Conservation (phyloP, 2,113 vertebrate genomes). For the Hirundichthys speculiger region DNA sequence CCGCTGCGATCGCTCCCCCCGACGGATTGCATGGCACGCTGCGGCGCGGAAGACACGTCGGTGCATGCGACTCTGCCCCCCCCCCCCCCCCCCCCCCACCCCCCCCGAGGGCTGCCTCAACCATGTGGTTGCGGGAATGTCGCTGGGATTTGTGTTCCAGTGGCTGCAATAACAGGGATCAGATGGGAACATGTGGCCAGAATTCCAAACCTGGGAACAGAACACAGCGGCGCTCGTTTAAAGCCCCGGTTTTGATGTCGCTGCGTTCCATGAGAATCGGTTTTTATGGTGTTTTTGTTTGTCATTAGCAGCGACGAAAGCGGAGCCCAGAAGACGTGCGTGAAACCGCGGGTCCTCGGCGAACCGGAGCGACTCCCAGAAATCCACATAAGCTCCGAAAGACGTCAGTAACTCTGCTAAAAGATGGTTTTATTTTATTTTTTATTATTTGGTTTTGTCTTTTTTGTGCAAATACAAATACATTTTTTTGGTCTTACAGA, state of each 20-base stretch:
- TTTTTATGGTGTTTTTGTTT: slow-evolving; percentile 53
- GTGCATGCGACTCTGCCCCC: slow-evolving; percentile 21
- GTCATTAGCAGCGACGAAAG: slow-evolving; percentile 29
- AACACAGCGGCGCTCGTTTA: slow-evolving; percentile 46
- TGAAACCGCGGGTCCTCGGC: not conserved
- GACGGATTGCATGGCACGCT: not conserved
- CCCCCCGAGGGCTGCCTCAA: slow-evolving; percentile 50
- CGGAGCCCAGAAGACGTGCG: slow-evolving; percentile 21
- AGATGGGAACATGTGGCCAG: slow-evolving; percentile 71
- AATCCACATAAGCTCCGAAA: slow-evolving; percentile 4
- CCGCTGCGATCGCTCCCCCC: no score
- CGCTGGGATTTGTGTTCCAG: slow-evolving; percentile 65
- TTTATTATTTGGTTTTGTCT: no score
- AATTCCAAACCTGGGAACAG: slow-evolving; percentile 56
- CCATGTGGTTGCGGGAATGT: slow-evolving; percentile 72
- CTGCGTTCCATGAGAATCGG: slow-evolving; percentile 42
- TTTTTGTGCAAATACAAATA: no score
- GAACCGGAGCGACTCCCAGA: no score
- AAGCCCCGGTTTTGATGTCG: slow-evolving; percentile 34
- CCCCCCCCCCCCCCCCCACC: slow-evolving; percentile 5
- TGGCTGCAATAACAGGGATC: slow-evolving; percentile 67
- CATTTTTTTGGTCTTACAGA: no score
- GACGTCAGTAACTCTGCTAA: slow-evolving; percentile 2
- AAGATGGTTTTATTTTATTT: no score
- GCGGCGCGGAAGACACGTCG: not conserved